Base-by-base conservation (phyloP, 92 coral and sea anemone species). In the Siderastrea radians region DNA sequence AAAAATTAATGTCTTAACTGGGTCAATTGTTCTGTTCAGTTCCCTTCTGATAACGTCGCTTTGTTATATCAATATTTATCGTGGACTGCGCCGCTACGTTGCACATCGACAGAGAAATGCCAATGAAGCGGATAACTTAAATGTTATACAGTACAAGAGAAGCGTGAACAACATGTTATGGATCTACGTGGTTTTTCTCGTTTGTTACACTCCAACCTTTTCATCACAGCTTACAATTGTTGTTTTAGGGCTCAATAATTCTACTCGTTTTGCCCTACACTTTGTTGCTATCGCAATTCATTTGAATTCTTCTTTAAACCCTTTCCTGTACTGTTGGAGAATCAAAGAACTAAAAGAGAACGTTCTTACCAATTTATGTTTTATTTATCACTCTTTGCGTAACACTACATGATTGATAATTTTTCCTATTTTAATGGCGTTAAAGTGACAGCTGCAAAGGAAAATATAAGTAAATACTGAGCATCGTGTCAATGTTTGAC, bases 311-410 rank as follows among this genome's bases (percentile, higher is more conserved):
- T 38, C 68, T 38, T 48, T 78, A 10, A 86, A 86, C 59, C 90
- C 90, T 26, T 54, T 77, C 55, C 4, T 86, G 6, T 86, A 77
- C 48, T 86, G 84, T 26, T 86, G 90, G 90, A 57, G 90, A 53
- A 55, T 86, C 57, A 68, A 45, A 10, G 79, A 78, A 66, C 44
- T 86, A 78, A 8, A 60, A 68, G n/a, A 69, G 15, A 47, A 68
- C 10, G 51, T 47, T 64, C 17, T 26, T 2, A 13, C 43, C 5
- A 15, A 64, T 64, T 2, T 64, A 13, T 16, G 17, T 64, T 11
- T 10, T 5, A 5, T 64, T 15, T 64, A 5, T 64, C 17, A 64
- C 17, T 15, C 6, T 6, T 64, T 15, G 38, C 38, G 38, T 26
- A 26, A 26, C 38, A 26, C 38, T 26, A 26, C 38, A 26, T 26